phyloP scores from a whole-genome alignment of 1,140 invertebrate species.

The Cotesia vestalis region DNA sequence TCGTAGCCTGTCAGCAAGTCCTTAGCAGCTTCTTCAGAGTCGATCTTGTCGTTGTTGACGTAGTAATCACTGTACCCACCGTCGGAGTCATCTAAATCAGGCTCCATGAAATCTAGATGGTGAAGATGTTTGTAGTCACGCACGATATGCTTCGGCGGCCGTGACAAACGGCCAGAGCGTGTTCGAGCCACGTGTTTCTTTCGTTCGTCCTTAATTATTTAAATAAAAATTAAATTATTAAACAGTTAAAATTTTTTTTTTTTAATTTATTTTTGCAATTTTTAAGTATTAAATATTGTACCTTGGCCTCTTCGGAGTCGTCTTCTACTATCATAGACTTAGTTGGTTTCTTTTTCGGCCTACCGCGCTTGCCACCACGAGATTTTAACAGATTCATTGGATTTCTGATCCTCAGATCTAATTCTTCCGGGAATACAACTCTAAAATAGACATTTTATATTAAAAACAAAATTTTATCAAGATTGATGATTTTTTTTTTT shows the following conservation, averaged over 20 bases:
- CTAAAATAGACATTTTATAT: conserved; percentile 43
- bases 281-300: conserved; percentile 37
- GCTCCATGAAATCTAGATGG: conserved; percentile 70
- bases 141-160: conserved; percentile 75
- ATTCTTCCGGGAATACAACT: conserved; percentile 63
- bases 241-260: conserved; percentile 18
- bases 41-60: conserved; percentile 64
- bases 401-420: conserved; percentile 52
- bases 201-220: conserved; percentile 62
- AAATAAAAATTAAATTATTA: too few relatives aligned
- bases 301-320: conserved; percentile 55
- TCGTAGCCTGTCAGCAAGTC: conserved; percentile 59
- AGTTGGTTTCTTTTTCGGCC: conserved; percentile 56
- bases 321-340: conserved; percentile 48
- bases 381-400: conserved; percentile 49
- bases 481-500: conserved; percentile 3
- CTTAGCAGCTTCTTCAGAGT: conserved; percentile 54
- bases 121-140: conserved; percentile 75
- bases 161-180: conserved; percentile 71
- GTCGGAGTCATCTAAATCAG: conserved; percentile 72
- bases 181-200: conserved; percentile 72
- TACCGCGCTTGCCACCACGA: conserved; percentile 56
- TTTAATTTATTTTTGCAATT: conserved; percentile 2
- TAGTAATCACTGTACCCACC: conserved; percentile 75
- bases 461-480: conserved; percentile 19